These are phyloP conservation scores for Hydriomena furcata DNA, from an alignment of 2,888 invertebrate genomes.

Conservation along the genomic window DNA sequence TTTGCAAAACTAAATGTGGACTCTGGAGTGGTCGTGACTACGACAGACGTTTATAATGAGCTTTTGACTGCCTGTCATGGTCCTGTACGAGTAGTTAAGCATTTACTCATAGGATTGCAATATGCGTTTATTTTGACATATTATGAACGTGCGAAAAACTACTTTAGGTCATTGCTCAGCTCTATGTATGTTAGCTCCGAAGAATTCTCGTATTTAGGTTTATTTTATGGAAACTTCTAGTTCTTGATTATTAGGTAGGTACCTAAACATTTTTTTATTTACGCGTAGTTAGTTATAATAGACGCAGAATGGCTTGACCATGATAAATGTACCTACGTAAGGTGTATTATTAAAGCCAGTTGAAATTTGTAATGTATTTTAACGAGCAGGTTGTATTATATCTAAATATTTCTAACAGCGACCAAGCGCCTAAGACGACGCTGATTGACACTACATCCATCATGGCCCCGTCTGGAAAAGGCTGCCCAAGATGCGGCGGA, in stretches of 20 bases:
- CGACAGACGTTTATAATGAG: slow-evolving; percentile 6
- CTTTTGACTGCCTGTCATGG: not conserved
- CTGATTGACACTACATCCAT: slow-evolving; percentile 91
- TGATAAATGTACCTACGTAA: no score
- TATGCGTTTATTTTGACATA: not conserved
- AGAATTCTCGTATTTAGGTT: no score
- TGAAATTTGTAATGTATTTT: no score
- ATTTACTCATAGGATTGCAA: no score
- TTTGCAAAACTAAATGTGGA: slow-evolving; percentile 11
- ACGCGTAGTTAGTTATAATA: not conserved
- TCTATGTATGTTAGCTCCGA: no score
- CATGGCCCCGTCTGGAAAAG: slow-evolving; percentile 92
- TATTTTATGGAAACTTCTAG: no score
- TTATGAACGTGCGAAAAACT: no score
- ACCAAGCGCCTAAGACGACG: slow-evolving; percentile 89
- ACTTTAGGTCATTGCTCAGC: no score
- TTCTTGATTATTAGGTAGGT: no score
- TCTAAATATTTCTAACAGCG: slow-evolving; percentile 73
- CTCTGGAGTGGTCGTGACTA: slow-evolving; percentile 1
- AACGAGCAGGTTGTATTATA: no score
- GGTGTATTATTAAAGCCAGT: no score
- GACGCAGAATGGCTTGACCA: not conserved
- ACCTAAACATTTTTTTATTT: not conserved
- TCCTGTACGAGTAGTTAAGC: not conserved
- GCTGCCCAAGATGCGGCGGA: slow-evolving; percentile 95